These are phyloP conservation scores for Nephrotoma flavescens DNA, from an alignment of 2,888 invertebrate species.

Conservation along the genomic window DNA sequence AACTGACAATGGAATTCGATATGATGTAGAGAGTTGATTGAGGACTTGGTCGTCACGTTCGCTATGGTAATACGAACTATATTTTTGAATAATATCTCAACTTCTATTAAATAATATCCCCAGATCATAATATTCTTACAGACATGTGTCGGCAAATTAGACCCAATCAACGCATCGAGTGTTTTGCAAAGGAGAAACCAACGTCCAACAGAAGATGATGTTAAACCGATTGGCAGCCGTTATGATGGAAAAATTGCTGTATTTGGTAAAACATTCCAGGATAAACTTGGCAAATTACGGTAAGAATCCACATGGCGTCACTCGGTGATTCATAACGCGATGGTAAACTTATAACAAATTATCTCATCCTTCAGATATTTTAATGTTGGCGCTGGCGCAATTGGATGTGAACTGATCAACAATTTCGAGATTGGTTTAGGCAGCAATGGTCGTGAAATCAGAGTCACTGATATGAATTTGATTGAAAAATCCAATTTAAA, in stretches of 20 bases:
- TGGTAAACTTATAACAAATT: too few relatives aligned
- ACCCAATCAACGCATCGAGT: slow-evolving; percentile 91
- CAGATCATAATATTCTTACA: slow-evolving; percentile 13
- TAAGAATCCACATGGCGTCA: too few relatives aligned
- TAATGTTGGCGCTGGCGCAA: too few relatives aligned
- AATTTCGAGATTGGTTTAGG: too few relatives aligned
- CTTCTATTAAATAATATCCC: neutral
- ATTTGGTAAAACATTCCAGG: slow-evolving; percentile 45
- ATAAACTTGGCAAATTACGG: too few relatives aligned
- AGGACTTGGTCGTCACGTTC: slow-evolving; percentile 43
- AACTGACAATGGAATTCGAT: slow-evolving; percentile 42
- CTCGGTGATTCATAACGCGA: too few relatives aligned
- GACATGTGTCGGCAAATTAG: slow-evolving; percentile 58
- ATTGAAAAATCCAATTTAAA: too few relatives aligned
- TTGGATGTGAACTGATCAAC: too few relatives aligned
- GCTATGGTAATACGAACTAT: slow-evolving; percentile 37
- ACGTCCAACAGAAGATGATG: slow-evolving; percentile 47
- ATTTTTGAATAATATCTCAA: too few relatives aligned
- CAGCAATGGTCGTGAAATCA: too few relatives aligned
- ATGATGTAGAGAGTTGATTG: slow-evolving; percentile 41
- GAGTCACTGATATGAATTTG: too few relatives aligned
- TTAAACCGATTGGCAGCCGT: slow-evolving; percentile 52
- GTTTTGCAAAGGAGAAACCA: slow-evolving; percentile 60
- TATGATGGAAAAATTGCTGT: slow-evolving; percentile 88
- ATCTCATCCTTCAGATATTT: too few relatives aligned